Percentiles rank a stretch among this genome's conserved stretches.
Conservation (phyloP, 2,113 vertebrate genomes). For the Panthera leo region DNA sequence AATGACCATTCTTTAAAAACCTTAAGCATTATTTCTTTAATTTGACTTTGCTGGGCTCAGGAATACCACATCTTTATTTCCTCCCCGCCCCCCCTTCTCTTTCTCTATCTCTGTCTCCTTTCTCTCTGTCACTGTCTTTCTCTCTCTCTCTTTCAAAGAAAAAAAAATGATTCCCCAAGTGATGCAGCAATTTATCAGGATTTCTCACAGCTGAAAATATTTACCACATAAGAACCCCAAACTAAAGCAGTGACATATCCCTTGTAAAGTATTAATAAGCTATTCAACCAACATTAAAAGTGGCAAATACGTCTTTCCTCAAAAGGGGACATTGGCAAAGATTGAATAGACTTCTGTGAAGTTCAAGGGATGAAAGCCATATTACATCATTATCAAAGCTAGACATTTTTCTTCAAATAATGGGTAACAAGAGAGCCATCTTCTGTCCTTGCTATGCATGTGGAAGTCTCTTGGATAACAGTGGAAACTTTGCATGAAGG, state of each 20-base stretch:
- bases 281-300: conserved; percentile 60
- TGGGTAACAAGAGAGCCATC: conserved; percentile 59
- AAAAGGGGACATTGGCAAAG: conserved; percentile 55
- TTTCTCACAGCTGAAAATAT: conserved; percentile 69
- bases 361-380: conserved; percentile 56
- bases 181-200: conserved; percentile 40
- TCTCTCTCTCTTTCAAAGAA: not conserved
- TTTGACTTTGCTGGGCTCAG: conserved; percentile 25
- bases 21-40: not conserved
- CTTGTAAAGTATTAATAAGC: conserved; percentile 72
- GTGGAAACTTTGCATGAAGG: conserved; percentile 63
- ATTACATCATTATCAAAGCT: conserved; percentile 75
- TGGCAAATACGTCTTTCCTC: conserved; percentile 54
- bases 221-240: conserved; percentile 62
- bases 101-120: not conserved
- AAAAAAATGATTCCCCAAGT: conserved; percentile 28
- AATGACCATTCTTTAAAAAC: not conserved
- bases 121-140: not conserved
- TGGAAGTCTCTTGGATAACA: conserved; percentile 64
- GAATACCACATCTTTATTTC: not conserved
- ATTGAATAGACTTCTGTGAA: conserved; percentile 61
- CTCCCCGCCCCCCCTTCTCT: not conserved
- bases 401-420: conserved; percentile 65
- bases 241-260: conserved; percentile 58
- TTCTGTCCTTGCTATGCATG: conserved; percentile 39